A percentile compares a stretch with the other conserved stretches of the same genome.
Conservation (phyloP, 2,888 invertebrate genomes). For the Mayetiola destructor region DNA sequence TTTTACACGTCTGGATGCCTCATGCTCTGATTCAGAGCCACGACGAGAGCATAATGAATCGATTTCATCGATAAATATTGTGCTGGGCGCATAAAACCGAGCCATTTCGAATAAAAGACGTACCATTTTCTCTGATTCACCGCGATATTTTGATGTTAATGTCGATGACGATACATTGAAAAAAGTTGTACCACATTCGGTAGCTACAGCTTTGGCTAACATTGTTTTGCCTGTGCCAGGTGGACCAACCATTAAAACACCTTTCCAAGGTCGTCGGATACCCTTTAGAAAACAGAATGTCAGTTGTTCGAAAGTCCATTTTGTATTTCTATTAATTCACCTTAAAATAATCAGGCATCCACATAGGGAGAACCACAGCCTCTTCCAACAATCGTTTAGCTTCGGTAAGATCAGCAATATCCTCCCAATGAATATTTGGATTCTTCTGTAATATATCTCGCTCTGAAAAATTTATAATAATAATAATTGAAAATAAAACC, state of each 20-base stretch:
- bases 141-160: conserved; percentile 94
- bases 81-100: conserved; percentile 93
- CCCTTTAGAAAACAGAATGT: conserved; percentile 40
- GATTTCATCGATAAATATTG: conserved; percentile 98
- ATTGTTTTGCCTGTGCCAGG: conserved; percentile 80
- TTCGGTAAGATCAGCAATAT: conserved; percentile 78
- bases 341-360: conserved; percentile 97
- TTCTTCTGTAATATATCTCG: conserved; percentile 94
- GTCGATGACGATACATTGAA: conserved; percentile 95
- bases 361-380: conserved; percentile 92
- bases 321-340: no score
- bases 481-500: conserved; percentile 9
- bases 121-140: conserved; percentile 98
- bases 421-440: conserved; percentile 90
- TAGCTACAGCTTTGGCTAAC: conserved; percentile 95
- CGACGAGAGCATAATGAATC: conserved; percentile 91
- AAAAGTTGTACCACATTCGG: conserved; percentile 94
- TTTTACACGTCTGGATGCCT: conserved; percentile 92
- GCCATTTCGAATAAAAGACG: conserved; percentile 96
- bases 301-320: no score
- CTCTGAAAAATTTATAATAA: conserved; percentile 38
- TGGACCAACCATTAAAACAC: conserved; percentile 86
- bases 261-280: conserved; percentile 92
- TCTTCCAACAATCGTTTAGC: conserved; percentile 86
- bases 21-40: conserved; percentile 93